Percentiles rank a stretch among this genome's conserved stretches.
phyloP scores from a whole-genome alignment of 2,888 invertebrate species.

The Eulithis testata region DNA sequence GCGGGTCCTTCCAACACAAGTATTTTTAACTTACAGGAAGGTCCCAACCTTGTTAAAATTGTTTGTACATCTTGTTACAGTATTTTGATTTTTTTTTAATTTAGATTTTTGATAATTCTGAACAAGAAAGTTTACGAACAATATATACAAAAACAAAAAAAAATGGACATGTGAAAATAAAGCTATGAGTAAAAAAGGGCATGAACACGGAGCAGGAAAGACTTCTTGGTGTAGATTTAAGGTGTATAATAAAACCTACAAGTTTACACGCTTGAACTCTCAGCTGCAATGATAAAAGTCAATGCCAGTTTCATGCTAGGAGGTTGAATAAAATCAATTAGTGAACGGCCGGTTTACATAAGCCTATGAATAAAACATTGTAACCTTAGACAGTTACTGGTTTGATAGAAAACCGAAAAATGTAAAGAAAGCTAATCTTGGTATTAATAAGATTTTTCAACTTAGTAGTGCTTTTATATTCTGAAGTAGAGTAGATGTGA shows the following conservation, averaged over 20 bases:
- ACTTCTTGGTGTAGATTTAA: slow-evolving; percentile 38
- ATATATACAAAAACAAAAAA: neutral
- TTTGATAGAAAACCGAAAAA: neutral
- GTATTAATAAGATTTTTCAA: no score
- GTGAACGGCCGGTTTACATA: slow-evolving; percentile 29
- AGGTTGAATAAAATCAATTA: slow-evolving; percentile 23
- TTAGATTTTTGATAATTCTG: no score
- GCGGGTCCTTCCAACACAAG: no score
- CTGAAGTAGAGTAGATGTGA: neutral
- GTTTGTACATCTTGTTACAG: no score
- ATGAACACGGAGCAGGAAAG: slow-evolving; percentile 32
- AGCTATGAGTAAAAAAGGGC: neutral
- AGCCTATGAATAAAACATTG: slow-evolving; percentile 14
- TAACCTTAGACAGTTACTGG: neutral
- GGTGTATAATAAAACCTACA: slow-evolving; percentile 22
- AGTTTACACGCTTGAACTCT: slow-evolving; percentile 38
- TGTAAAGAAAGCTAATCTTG: neutral
- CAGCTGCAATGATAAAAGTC: slow-evolving; percentile 34
- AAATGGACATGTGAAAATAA: neutral
- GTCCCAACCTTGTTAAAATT: no score
- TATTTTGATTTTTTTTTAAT: no score
- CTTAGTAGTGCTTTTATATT: neutral
- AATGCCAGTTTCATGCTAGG: slow-evolving; percentile 33
- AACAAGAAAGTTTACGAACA: neutral
- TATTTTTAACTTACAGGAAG: no score